phyloP scores from a whole-genome alignment of 2,113 vertebrate genomes.

The Microtus oregoni region DNA sequence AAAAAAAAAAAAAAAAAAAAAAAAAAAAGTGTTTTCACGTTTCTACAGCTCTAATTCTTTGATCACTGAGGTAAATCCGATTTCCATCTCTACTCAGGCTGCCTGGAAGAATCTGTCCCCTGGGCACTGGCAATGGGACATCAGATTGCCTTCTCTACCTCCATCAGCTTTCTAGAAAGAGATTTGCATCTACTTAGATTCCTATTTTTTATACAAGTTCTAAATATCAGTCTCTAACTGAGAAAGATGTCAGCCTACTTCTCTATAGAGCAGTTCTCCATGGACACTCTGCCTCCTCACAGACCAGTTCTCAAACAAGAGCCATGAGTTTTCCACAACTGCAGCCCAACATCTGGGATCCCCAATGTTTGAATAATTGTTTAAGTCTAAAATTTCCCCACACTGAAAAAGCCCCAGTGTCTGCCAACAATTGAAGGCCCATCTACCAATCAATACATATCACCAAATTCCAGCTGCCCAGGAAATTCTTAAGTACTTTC shows the following conservation, averaged over 20 bases:
- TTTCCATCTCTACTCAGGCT: neutral
- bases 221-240: neutral
- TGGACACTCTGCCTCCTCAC: neutral
- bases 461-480: neutral
- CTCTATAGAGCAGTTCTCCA: neutral
- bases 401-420: neutral
- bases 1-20: neutral
- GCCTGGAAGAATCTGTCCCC: conserved; percentile 28
- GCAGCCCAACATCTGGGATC: neutral
- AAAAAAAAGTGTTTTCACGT: neutral
- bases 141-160: conserved; percentile 25
- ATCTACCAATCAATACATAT: neutral
- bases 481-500: neutral
- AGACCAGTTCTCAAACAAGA: neutral
- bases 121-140: neutral
- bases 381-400: neutral
- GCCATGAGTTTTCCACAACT: neutral
- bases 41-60: neutral
- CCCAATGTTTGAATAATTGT: neutral
- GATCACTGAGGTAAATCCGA: conserved; percentile 29
- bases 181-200: conserved; percentile 28
- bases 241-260: neutral
- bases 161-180: conserved; percentile 26
- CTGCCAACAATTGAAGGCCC: neutral
- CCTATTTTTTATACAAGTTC: conserved; percentile 37